Evolutionary conservation across 2,888 invertebrate species (phyloP).

Genomic region (Elmis aenea): DNA sequence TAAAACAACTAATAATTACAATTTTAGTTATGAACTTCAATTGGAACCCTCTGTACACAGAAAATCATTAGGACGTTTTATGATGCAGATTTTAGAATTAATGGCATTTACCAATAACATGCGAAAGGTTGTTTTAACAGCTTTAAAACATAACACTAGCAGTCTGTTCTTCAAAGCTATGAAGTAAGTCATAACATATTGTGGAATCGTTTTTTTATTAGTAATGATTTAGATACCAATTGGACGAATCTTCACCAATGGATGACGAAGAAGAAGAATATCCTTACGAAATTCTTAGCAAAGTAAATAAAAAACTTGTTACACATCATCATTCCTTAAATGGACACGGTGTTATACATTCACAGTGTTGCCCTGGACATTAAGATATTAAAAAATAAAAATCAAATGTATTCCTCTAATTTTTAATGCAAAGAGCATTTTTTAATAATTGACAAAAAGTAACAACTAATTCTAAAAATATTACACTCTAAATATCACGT

Average conservation of each 20-base stretch:
- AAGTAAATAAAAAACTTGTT: constrained; percentile 45
- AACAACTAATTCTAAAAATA: too few relatives aligned
- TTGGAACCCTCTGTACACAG: constrained; percentile 64
- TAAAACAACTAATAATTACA: too few relatives aligned
- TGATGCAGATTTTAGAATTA: constrained; percentile 72
- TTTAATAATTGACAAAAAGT: too few relatives aligned
- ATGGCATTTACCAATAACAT: constrained; percentile 70
- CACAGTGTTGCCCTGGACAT: too few relatives aligned
- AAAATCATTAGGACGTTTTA: constrained; percentile 77
- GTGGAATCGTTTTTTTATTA: constrained; percentile 1
- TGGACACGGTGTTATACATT: too few relatives aligned
- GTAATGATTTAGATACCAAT: constrained; percentile 51
- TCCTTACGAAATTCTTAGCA: constrained; percentile 61
- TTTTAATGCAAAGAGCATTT: too few relatives aligned
- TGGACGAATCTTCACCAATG: constrained; percentile 65
- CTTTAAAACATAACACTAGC: constrained; percentile 70
- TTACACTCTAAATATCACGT: too few relatives aligned
- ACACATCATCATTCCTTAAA: too few relatives aligned
- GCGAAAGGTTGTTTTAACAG: constrained; percentile 77
- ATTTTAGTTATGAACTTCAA: constrained; percentile 80
- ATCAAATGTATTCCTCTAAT: too few relatives aligned
- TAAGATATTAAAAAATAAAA: too few relatives aligned
- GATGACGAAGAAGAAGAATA: constrained; percentile 52
- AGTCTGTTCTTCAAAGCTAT: constrained; percentile 74
- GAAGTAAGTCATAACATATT: constrained; percentile 52